These are phyloP conservation scores for Autographa pulchrina DNA, from an alignment of 2,888 invertebrate genomes.

Conservation along the genomic window DNA sequence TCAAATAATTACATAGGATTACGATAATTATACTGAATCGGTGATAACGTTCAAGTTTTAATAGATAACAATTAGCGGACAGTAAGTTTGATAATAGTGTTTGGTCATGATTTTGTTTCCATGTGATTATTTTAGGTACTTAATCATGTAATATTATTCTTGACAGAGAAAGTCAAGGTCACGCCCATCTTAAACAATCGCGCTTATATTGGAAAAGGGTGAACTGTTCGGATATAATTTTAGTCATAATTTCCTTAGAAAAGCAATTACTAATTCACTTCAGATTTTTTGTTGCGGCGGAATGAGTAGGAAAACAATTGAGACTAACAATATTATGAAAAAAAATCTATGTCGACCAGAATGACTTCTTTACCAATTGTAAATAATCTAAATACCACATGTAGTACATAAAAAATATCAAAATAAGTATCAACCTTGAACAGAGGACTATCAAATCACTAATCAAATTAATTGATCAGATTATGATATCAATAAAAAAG, in stretches of 20 bases:
- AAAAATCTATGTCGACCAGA: too few species aligned
- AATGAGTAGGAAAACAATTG: too few species aligned
- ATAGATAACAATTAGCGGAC: slow-evolving; percentile 37
- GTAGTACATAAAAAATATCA: neutral
- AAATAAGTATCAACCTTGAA: neutral
- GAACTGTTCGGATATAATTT: neutral
- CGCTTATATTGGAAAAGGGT: neutral
- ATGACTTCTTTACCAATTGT: too few species aligned
- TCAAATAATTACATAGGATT: slow-evolving; percentile 27
- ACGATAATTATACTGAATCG: slow-evolving; percentile 33
- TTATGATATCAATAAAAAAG: neutral
- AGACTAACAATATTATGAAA: too few species aligned
- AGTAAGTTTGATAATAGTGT: neutral
- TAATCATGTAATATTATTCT: neutral
- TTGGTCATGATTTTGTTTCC: slow-evolving; percentile 28
- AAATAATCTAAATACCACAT: too few species aligned
- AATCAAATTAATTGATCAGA: neutral
- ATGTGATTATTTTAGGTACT: neutral
- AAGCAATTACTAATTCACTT: too few species aligned
- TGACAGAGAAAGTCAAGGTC: neutral
- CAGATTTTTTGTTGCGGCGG: too few species aligned
- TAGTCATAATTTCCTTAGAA: too few species aligned
- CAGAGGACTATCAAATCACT: neutral
- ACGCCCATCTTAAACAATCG: neutral
- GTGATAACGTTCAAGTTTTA: slow-evolving; percentile 34